Percentiles rank a stretch among this genome's conserved stretches.
phyloP scores from a whole-genome alignment of 2,113 vertebrate species.

The Urocynchramus pylzowi region DNA sequence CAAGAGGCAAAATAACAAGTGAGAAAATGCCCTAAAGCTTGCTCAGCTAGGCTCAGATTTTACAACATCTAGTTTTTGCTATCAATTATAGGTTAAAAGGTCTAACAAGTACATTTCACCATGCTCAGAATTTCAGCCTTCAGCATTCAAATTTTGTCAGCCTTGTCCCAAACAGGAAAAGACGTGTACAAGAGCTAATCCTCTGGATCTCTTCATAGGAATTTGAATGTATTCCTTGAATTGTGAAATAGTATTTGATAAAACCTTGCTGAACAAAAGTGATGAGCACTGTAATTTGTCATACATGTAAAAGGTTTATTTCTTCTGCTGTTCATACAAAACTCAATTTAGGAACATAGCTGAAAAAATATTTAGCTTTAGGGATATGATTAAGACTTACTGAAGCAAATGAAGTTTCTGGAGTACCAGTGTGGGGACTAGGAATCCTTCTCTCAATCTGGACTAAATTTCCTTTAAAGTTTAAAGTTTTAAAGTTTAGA shows the following conservation, averaged over 20 bases:
- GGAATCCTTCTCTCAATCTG: background rate
- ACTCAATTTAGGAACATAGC: background rate
- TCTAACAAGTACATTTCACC: background rate
- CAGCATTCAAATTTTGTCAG: background rate
- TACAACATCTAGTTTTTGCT: background rate
- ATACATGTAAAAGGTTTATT: background rate
- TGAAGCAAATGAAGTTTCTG: background rate
- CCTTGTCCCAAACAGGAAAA: background rate
- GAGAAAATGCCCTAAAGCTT: background rate
- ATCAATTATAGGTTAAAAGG: background rate
- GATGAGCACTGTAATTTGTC: background rate
- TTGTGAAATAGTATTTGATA: background rate
- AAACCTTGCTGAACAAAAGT: background rate
- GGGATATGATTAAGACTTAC: background rate
- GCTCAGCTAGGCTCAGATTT: background rate
- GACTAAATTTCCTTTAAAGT: constrained; percentile 24
- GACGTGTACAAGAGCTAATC: background rate
- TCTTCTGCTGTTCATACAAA: background rate
- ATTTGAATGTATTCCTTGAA: background rate
- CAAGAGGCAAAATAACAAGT: background rate
- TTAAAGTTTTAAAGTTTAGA: background rate
- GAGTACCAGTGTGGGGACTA: background rate
- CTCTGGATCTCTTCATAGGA: background rate
- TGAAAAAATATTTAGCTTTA: background rate
- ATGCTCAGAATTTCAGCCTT: background rate